These are phyloP conservation scores for Apamea epomidion DNA, from an alignment of 2,888 invertebrate genomes.

Conservation along the genomic window DNA sequence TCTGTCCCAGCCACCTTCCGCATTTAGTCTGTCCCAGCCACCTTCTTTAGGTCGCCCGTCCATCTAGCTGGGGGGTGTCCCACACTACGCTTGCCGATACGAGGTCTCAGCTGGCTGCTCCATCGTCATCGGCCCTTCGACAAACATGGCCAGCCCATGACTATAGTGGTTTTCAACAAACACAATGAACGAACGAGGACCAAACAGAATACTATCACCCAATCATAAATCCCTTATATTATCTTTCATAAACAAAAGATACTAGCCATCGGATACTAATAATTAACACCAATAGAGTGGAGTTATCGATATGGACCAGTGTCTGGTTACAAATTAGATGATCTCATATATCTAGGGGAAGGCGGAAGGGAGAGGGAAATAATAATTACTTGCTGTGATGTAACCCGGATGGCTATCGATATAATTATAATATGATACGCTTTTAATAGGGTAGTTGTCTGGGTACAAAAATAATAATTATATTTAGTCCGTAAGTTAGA, in stretches of 20 bases:
- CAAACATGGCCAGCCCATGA: neutral
- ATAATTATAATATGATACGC: conserved; percentile 20
- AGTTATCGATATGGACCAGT: conserved; percentile 32
- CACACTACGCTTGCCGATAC: too few relatives aligned
- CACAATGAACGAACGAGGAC: neutral
- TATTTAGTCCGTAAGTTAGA: too few relatives aligned
- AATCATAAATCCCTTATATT: conserved; percentile 5
- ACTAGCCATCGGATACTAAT: conserved; percentile 10
- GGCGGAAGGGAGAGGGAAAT: conserved; percentile 4
- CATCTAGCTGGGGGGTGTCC: too few relatives aligned
- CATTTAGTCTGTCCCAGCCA: too few relatives aligned
- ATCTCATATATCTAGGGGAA: conserved; percentile 37
- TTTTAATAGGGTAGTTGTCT: too few relatives aligned
- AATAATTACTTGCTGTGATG: conserved; percentile 29
- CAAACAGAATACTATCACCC: conserved; percentile 16
- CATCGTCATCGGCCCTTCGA: too few relatives aligned
- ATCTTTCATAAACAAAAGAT: conserved; percentile 26
- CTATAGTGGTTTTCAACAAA: neutral
- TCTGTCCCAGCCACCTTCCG: too few relatives aligned
- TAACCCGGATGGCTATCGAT: conserved; percentile 8
- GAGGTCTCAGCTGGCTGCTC: too few relatives aligned
- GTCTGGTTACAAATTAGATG: conserved; percentile 51
- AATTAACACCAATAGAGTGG: conserved; percentile 30
- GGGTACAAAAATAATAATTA: too few relatives aligned
- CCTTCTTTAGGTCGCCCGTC: too few relatives aligned